Percentiles rank a stretch among this genome's conserved stretches.
Evolutionary conservation across 2,888 invertebrate species (phyloP).

Genomic region (Drosophila picticornis): DNA sequence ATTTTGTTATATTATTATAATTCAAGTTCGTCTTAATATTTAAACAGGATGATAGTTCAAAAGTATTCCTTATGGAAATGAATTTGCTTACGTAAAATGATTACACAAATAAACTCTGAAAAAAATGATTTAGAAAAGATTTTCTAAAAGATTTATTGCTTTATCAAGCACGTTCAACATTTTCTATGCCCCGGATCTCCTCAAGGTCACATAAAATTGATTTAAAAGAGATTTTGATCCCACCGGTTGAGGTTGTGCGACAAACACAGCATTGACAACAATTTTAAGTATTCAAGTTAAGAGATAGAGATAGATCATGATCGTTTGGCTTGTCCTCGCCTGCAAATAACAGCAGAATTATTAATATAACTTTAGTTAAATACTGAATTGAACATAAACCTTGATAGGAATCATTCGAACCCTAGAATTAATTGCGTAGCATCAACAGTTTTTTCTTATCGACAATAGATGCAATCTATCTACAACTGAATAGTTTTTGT

Average conservation of each 20-base stretch:
- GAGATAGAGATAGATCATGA: constrained; percentile 97
- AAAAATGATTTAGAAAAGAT: no score
- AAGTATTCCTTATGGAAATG: neutral
- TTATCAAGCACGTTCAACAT: constrained; percentile 86
- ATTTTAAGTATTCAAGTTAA: constrained; percentile 96
- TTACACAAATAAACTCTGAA: constrained; percentile 6
- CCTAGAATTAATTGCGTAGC: neutral
- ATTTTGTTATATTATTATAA: neutral
- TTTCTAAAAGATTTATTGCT: no score
- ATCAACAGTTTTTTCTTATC: neutral
- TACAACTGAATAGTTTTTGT: neutral
- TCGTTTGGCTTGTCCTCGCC: constrained; percentile 89
- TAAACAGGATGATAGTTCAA: neutral
- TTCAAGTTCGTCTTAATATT: neutral
- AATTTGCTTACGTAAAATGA: neutral
- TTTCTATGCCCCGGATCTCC: constrained; percentile 85
- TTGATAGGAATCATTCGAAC: neutral
- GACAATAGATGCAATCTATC: neutral
- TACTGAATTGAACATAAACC: neutral
- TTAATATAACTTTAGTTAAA: neutral
- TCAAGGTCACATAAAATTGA: constrained; percentile 91
- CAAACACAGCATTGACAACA: constrained; percentile 96
- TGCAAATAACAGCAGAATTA: no score
- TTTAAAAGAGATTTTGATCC: constrained; percentile 90
- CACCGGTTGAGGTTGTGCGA: constrained; percentile 98